Base-by-base conservation (phyloP, 2,113 vertebrate genomes). In the Dipodomys ordii region DNA sequence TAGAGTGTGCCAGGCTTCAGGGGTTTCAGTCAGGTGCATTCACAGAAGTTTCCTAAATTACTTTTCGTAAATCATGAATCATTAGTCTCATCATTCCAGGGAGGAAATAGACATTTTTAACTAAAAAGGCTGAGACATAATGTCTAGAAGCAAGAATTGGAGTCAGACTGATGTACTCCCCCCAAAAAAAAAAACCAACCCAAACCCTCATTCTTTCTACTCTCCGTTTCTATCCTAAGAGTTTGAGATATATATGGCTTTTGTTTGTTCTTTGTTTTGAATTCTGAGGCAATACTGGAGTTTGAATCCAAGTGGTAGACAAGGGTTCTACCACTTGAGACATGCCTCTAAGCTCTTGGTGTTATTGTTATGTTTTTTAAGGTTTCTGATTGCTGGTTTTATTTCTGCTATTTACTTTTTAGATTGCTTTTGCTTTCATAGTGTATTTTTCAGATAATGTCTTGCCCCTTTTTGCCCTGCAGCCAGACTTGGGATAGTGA, bases 11-110 rank as follows among this genome's bases (percentile, higher is more conserved):
- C 64, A 87, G 82, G 62, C 49, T 35, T 13, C 15, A 16, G 23
- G 85, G 46, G 60, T 57, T 57, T 57, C 15, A 18, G 53, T 44
- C n/a, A 81, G 62, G n/a, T 19, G 2, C 35, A 83, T 15, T 76
- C 69, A 79, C 60, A 82, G 32, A 74, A 78, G 13, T 90, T 94
- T 76, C 86, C 83, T 76, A 84, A 64, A 81, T 80, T 77, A 60
- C 32, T 83, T 82, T 30, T 83, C 77, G 23, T 73, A 88, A 64
- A 30, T n/a, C 84, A 79, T 68, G 65, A 53, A 35, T 85, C n/a
- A 84, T 60, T 53, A 79, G 60, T 10, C 18, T 73, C 7, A 69
- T 53, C 77, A 81, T 84, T 60, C 23, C 30, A 57, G 46, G n/a
- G 16, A 80, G 60, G 16, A 30, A 39, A 91, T 9, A 19, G 27